phyloP scores from a whole-genome alignment of 2,113 vertebrate genomes.

The Amazona guildingii region DNA sequence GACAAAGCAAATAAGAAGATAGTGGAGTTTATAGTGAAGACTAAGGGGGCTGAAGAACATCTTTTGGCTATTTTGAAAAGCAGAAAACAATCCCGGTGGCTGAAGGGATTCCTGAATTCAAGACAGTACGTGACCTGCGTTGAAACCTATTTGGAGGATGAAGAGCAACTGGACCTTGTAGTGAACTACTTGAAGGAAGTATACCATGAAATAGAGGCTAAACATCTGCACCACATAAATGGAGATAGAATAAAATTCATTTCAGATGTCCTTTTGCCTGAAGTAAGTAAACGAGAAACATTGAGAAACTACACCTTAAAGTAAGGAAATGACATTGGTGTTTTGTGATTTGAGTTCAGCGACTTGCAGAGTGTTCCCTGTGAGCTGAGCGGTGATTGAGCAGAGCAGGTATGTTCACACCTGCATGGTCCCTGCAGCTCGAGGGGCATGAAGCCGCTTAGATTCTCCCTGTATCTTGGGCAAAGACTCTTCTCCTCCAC shows the following conservation, averaged over 20 bases:
- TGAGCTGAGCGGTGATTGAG: not conserved
- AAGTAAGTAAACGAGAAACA: slow-evolving; percentile 64
- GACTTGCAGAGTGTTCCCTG: not conserved
- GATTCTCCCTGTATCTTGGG: fast-evolving
- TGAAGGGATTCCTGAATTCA: slow-evolving; percentile 77
- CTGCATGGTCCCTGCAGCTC: not conserved
- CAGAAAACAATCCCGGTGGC: slow-evolving; percentile 83
- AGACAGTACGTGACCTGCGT: slow-evolving; percentile 67
- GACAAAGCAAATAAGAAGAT: slow-evolving; percentile 88
- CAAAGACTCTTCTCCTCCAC: not conserved
- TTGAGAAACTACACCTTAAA: not conserved
- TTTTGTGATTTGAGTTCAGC: fast-evolving
- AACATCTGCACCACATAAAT: slow-evolving; percentile 25
- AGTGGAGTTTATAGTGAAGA: slow-evolving; percentile 88
- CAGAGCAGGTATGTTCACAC: not conserved
- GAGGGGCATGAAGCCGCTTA: fast-evolving
- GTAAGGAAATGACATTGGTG: not conserved
- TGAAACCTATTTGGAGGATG: slow-evolving; percentile 89
- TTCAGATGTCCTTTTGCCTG: slow-evolving; percentile 90
- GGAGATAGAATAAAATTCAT: slow-evolving; percentile 81
- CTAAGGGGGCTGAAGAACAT: slow-evolving; percentile 80
- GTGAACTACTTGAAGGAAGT: slow-evolving; percentile 83
- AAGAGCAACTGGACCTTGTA: slow-evolving; percentile 85
- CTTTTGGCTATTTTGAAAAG: slow-evolving; percentile 85
- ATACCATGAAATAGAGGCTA: slow-evolving; percentile 56